Evolutionary conservation across 2,113 vertebrate species (phyloP).

Genomic region (Paratilapia polleni): DNA sequence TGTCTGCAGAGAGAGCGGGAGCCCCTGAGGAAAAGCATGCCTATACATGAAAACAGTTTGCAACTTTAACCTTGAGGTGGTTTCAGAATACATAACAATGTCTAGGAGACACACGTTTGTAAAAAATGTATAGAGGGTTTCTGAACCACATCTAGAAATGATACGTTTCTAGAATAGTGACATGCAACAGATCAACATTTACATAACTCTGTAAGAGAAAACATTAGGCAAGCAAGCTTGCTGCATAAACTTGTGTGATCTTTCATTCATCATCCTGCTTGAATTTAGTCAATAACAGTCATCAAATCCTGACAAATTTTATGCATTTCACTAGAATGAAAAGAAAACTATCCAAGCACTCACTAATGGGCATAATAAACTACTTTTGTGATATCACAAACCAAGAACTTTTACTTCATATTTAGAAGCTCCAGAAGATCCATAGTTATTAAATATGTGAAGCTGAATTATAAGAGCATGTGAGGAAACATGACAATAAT

Average conservation of each 20-base stretch:
- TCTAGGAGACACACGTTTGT: neutral
- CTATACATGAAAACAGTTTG: conserved; percentile 28
- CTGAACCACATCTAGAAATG: neutral
- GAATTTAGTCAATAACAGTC: neutral
- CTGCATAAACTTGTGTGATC: neutral
- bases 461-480: neutral
- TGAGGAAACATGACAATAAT: neutral
- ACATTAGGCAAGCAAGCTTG: neutral
- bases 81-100: neutral
- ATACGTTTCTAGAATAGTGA: neutral
- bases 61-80: conserved; percentile 16
- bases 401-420: neutral
- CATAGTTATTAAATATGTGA: neutral
- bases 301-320: neutral
- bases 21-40: conserved; percentile 4
- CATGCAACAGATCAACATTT: neutral
- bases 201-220: neutral
- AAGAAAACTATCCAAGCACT: neutral
- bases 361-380: neutral
- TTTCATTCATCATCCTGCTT: neutral
- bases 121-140: neutral
- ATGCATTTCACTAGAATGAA: too few relatives aligned
- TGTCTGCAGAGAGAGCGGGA: neutral
- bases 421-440: neutral
- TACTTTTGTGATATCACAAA: neutral